A percentile compares a stretch with the other conserved stretches of the same genome.
Conservation (phyloP, 30 jellyfish, hydroid and myxozoan genomes). For the Aurelia coerulea region DNA sequence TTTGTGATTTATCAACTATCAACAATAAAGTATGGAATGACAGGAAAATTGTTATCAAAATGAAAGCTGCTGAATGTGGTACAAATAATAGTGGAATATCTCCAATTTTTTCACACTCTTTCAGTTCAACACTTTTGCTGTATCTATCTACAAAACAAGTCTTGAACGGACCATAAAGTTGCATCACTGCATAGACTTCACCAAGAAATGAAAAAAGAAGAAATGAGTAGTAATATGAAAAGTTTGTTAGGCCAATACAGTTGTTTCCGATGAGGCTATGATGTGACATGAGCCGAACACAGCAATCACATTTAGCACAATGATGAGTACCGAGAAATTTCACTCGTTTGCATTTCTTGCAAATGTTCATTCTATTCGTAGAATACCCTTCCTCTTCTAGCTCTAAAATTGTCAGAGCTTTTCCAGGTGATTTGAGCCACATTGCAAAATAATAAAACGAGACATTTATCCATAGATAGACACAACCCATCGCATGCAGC, state of each 20-base stretch:
- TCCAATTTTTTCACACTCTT: conserved; percentile 57
- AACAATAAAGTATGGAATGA: conserved; percentile 43
- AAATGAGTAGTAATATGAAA: conserved; percentile 64
- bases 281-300: conserved; percentile 78
- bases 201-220: conserved; percentile 67
- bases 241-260: conserved; percentile 86
- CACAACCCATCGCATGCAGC: conserved; percentile 33
- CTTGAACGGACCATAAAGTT: conserved; percentile 49
- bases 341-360: conserved; percentile 67
- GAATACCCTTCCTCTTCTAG: conserved; percentile 64
- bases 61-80: conserved; percentile 17
- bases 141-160: conserved; percentile 50
- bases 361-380: conserved; percentile 19
- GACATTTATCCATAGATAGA: conserved; percentile 78
- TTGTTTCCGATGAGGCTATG: conserved; percentile 73
- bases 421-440: conserved; percentile 76
- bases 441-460: conserved; percentile 82
- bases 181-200: conserved; percentile 12
- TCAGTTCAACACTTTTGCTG: not conserved
- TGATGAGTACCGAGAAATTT: conserved; percentile 78
- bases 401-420: conserved; percentile 58
- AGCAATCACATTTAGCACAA: conserved; percentile 57
- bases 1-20: conserved; percentile 63
- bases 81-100: conserved; percentile 50
- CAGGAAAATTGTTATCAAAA: conserved; percentile 9